Conservation (phyloP, 1,140 invertebrate species). For the Drosophila leontia region DNA sequence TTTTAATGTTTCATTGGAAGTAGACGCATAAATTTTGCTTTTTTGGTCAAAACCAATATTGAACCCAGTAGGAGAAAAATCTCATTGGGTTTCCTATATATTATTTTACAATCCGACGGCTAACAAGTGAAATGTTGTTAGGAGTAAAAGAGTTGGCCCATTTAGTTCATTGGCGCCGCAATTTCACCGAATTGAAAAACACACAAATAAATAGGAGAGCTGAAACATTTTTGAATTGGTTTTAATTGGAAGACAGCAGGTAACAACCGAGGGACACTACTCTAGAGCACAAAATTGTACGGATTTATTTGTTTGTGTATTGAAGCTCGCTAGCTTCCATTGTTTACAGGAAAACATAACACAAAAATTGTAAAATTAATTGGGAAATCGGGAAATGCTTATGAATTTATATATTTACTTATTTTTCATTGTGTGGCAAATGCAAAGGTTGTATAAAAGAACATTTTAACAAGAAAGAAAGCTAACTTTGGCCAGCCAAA, state of each 20-base stretch:
- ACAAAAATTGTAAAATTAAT: too few species aligned
- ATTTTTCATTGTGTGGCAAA: too few species aligned
- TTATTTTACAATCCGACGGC: slow-evolving; percentile 21
- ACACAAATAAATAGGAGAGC: slow-evolving; percentile 39
- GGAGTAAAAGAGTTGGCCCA: slow-evolving; percentile 48
- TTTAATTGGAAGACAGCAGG: slow-evolving; percentile 47
- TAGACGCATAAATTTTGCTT: slow-evolving; percentile 63
- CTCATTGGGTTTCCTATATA: slow-evolving; percentile 4
- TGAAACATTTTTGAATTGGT: slow-evolving; percentile 34
- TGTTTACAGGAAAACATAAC: background rate
- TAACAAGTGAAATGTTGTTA: slow-evolving; percentile 64
- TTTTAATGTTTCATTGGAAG: slow-evolving; percentile 83
- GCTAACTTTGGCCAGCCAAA: too few species aligned
- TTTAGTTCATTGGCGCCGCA: slow-evolving; percentile 63
- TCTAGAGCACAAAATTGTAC: background rate
- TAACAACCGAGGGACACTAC: background rate
- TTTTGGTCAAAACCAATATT: slow-evolving; percentile 58
- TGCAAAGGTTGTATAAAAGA: too few species aligned
- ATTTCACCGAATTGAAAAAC: slow-evolving; percentile 51
- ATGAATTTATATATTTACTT: too few species aligned
- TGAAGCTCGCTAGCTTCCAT: background rate
- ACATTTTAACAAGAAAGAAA: too few species aligned
- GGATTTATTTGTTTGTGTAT: slow-evolving; percentile 4
- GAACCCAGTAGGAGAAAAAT: slow-evolving; percentile 21
- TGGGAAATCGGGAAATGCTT: too few species aligned